A percentile compares a stretch with the other conserved stretches of the same genome.
phyloP scores from a whole-genome alignment of 2,888 invertebrate genomes.

The Limulus polyphemus region DNA sequence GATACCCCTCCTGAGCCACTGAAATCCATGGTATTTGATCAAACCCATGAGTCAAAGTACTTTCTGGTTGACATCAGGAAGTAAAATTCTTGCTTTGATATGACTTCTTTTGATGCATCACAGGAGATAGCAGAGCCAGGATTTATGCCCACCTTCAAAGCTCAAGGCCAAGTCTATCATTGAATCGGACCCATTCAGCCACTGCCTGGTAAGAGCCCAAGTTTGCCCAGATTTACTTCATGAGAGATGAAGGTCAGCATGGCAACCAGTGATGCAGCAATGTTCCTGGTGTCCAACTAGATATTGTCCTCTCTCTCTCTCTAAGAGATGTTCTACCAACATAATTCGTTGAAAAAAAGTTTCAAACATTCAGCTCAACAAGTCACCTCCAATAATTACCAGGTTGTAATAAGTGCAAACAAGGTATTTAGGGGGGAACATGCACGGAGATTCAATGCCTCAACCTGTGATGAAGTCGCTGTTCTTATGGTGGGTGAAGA shows the following conservation, averaged over 20 bases:
- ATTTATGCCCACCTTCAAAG: slow-evolving; percentile 5
- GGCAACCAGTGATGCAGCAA: no score
- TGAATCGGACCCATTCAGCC: slow-evolving; percentile 3
- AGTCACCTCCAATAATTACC: no score
- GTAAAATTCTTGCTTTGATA: slow-evolving; percentile 9
- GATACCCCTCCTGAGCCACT: no score
- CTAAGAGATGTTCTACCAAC: slow-evolving; percentile 28
- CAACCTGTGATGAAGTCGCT: no score
- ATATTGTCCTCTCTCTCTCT: slow-evolving; percentile 29
- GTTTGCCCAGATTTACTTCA: slow-evolving; percentile 27
- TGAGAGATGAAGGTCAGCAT: slow-evolving; percentile 28
- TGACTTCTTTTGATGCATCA: slow-evolving; percentile 8
- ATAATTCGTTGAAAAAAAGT: slow-evolving; percentile 29
- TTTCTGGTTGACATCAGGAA: background rate
- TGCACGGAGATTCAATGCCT: no score
- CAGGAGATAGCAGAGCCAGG: background rate
- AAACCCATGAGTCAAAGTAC: background rate
- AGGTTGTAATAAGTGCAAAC: no score
- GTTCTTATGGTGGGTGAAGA: no score
- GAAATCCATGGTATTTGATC: no score
- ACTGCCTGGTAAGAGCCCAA: slow-evolving; percentile 4
- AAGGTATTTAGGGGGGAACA: no score
- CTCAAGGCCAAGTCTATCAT: slow-evolving; percentile 11
- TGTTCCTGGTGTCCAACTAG: slow-evolving; percentile 27
- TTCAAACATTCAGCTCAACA: slow-evolving; percentile 26